Conservation (phyloP, 2,113 vertebrate species). For the Clarias batrachus region DNA sequence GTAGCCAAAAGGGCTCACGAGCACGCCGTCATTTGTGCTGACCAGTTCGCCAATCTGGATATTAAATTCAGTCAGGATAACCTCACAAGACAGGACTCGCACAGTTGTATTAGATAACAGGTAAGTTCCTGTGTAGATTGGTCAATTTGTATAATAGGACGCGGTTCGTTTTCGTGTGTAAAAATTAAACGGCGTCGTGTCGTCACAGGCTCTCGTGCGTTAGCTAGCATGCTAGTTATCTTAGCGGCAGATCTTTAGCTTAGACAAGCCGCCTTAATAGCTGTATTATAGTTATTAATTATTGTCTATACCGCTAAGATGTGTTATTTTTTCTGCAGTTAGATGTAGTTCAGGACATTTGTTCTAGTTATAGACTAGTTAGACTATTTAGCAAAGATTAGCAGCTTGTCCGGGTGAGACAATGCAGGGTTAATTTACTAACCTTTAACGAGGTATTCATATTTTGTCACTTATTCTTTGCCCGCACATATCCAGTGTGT, state of each 20-base stretch:
- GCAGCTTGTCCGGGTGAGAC: neutral
- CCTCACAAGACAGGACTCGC: neutral
- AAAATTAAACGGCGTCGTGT: neutral
- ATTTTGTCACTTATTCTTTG: too few relatives aligned
- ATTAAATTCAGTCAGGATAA: slow-evolving; percentile 26
- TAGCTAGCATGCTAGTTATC: slow-evolving; percentile 13
- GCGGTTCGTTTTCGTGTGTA: neutral
- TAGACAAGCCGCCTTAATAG: neutral
- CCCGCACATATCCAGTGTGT: too few relatives aligned
- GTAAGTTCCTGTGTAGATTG: slow-evolving; percentile 33
- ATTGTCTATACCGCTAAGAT: neutral
- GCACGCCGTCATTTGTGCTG: slow-evolving; percentile 54
- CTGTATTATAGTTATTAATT: neutral
- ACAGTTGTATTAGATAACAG: slow-evolving; percentile 51
- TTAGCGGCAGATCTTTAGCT: neutral
- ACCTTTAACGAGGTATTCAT: too few relatives aligned
- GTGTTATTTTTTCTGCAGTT: neutral
- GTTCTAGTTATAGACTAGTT: neutral
- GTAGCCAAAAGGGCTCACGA: slow-evolving; percentile 25
- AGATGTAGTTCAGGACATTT: neutral
- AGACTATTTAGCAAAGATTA: neutral
- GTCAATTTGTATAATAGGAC: neutral
- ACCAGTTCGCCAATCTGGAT: slow-evolving; percentile 66
- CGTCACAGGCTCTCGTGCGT: neutral
- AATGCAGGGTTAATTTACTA: too few relatives aligned